Evolutionary conservation across 2,888 invertebrate species (phyloP).

Genomic region (Gortyna flavago): DNA sequence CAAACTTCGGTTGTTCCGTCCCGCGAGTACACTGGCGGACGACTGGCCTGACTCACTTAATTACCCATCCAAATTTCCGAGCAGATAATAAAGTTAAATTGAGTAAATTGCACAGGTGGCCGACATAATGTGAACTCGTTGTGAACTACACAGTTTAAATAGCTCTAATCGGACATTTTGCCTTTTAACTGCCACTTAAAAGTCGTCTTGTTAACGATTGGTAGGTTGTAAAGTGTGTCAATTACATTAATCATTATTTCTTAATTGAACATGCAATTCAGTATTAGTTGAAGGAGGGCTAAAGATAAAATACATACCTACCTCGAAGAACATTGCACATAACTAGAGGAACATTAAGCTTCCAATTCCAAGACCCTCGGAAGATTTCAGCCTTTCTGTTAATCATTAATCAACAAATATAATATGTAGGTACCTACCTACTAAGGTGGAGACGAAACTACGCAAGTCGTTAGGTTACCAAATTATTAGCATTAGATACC

Average conservation of each 20-base stretch:
- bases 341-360: neutral
- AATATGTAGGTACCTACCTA: neutral
- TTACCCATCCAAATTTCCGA: constrained; percentile 78
- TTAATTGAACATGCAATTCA: constrained; percentile 45
- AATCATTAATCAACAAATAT: neutral
- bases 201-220: constrained; percentile 61
- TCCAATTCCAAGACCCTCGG: neutral
- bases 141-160: constrained; percentile 70
- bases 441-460: neutral
- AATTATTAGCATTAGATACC: constrained; percentile 11
- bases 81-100: constrained; percentile 84
- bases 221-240: constrained; percentile 38
- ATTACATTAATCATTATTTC: constrained; percentile 42
- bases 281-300: neutral
- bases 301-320: neutral
- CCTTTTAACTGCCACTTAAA: constrained; percentile 72
- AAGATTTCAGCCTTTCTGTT: neutral
- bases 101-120: constrained; percentile 83
- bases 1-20: constrained; percentile 69
- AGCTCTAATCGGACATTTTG: constrained; percentile 72
- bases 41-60: constrained; percentile 74
- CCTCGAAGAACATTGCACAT: neutral
- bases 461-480: neutral
- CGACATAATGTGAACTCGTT: constrained; percentile 71
- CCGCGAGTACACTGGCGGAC: constrained; percentile 67